phyloP scores from a whole-genome alignment of 2,888 invertebrate species.

The Netelia fuscicornis region DNA sequence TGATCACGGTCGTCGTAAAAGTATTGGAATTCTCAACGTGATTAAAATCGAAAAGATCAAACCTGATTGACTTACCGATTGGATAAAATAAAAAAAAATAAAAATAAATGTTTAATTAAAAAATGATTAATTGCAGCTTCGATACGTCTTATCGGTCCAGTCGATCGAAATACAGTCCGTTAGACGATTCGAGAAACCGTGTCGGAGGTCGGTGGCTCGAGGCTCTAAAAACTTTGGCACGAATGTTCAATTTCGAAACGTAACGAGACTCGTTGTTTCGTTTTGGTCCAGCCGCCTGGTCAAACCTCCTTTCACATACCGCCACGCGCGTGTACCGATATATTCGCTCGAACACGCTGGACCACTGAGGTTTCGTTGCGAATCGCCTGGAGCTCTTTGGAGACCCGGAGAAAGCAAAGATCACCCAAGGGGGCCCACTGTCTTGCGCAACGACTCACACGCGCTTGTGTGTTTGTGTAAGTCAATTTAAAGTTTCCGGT shows the following conservation, averaged over 20 bases:
- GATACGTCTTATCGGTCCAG: too few relatives aligned
- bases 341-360: constrained; percentile 35
- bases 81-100: background rate
- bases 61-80: background rate
- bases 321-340: constrained; percentile 37
- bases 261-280: constrained; percentile 48
- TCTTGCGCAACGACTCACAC: constrained; percentile 54
- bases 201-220: background rate
- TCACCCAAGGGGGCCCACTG: background rate
- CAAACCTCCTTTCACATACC: constrained; percentile 54
- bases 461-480: constrained; percentile 15
- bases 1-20: constrained; percentile 6
- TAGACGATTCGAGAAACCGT: background rate
- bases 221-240: background rate
- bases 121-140: background rate
- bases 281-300: constrained; percentile 20
- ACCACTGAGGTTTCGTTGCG: constrained; percentile 48
- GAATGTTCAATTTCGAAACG: constrained; percentile 38
- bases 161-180: too few relatives aligned
- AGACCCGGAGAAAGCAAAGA: constrained; percentile 60
- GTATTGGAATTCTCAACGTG: background rate
- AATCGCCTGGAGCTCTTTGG: constrained; percentile 32
- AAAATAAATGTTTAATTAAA: background rate
- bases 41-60: constrained; percentile 17
- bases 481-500: constrained; percentile 43